Base-by-base conservation (phyloP, 2,797 vertebrate genomes). In the Steatocranus sp. region DNA sequence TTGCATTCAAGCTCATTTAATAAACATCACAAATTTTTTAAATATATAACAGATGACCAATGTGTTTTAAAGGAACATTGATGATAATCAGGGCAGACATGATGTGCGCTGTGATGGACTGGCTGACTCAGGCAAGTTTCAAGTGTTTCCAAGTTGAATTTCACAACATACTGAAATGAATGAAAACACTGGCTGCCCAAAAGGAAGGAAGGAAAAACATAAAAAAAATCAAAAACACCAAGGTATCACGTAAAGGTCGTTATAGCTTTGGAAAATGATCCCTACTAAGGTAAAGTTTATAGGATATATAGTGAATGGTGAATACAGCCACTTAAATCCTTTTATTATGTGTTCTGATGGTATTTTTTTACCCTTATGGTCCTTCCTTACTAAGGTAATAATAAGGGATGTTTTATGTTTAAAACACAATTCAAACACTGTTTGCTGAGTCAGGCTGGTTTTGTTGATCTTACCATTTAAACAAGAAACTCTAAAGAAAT, bases 131-230 rank as follows among this genome's bases (percentile, higher is more conserved):
- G 43, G 20, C 85, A 73, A 73, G 79, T 76, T 83, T 88, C 48
- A 83, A 82, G 84, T 85, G 68, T 49, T 75, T 89, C 81, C 63
- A 58, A 87, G 81, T 54, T 53, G 27, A 82, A 83, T 85, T 90
- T 92, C 78, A 85, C 70, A 88, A 92, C 79, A 80, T 20, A 30
- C 12, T 49, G 75, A 87, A 80, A 78, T 79, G 76, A 90, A 78
- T 83, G 81, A 86, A 88, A 78, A 46, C 75, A 30, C 68, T 76
- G 70, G 80, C 36, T 77, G 81, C 38, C 20, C 27, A 9, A 81
- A 49, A 78, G 76, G 50, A 82, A 73, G 56, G 79, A 17, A 58
- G 56, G 68, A n/a, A 78, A 73, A 73, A 73, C 41, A 73, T 73
- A 8, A 75, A 75, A 48, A 48, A 73, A 78, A 76, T 36, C 27